phyloP scores from a whole-genome alignment of 2,113 vertebrate species.

The Octodon degus region DNA sequence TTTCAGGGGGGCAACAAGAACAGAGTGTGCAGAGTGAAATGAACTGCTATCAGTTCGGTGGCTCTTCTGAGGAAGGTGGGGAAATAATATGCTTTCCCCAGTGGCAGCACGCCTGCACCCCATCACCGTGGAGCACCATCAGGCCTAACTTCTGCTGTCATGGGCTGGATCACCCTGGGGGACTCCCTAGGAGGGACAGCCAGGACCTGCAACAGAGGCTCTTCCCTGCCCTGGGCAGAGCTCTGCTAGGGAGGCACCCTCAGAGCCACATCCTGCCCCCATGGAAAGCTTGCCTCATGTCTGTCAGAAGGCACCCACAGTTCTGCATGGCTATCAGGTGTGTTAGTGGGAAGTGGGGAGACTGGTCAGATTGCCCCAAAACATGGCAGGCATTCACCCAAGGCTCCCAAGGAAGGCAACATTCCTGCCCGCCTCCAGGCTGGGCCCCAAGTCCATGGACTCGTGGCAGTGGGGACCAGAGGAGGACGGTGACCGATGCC shows the following conservation, averaged over 20 bases:
- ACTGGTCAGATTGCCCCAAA: not conserved
- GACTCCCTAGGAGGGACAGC: too few relatives aligned
- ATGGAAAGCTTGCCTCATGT: not conserved
- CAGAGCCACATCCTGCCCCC: not conserved
- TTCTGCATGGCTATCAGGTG: not conserved
- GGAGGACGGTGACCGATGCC: too few relatives aligned
- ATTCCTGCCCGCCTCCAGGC: not conserved
- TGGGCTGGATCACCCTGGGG: too few relatives aligned
- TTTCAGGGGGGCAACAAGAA: fast-evolving
- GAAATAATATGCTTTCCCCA: not conserved
- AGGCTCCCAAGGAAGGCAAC: not conserved
- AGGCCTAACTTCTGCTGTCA: not conserved
- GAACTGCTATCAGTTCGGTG: not conserved
- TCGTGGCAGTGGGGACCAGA: not conserved
- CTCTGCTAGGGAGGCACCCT: not conserved
- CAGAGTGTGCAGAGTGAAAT: not conserved
- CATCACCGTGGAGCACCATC: not conserved
- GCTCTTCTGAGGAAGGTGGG: not conserved
- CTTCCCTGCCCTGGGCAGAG: not conserved
- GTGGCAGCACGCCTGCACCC: not conserved
- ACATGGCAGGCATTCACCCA: too few relatives aligned
- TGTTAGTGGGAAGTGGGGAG: not conserved
- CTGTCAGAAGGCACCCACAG: not conserved
- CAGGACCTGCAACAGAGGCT: not conserved
- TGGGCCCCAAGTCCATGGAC: not conserved